These are phyloP conservation scores for Synanthedon formicaeformis DNA, from an alignment of 2,888 invertebrate genomes.

Conservation along the genomic window DNA sequence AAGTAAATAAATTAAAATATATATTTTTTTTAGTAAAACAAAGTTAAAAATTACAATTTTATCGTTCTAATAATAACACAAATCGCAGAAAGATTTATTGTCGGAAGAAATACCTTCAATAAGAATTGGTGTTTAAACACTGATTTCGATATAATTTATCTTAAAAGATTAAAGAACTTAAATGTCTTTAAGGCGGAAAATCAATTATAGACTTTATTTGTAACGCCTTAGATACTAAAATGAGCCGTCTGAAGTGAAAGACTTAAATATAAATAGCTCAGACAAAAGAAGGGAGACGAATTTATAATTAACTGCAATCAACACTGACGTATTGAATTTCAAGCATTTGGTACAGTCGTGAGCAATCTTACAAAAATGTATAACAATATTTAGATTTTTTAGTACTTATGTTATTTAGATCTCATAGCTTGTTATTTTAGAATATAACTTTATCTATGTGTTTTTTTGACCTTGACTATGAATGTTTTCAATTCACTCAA, in stretches of 20 bases:
- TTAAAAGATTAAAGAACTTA: conserved; percentile 45
- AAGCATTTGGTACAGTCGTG: conserved; percentile 42
- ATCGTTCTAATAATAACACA: conserved; percentile 8
- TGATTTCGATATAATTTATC: conserved; percentile 61
- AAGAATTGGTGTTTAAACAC: conserved; percentile 37
- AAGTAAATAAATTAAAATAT: too few species aligned
- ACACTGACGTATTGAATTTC: conserved; percentile 69
- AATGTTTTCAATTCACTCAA: too few species aligned
- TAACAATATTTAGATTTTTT: too few species aligned
- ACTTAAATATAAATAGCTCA: conserved; percentile 42
- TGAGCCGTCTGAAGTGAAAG: conserved; percentile 1
- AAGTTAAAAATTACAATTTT: too few species aligned
- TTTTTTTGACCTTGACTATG: too few species aligned
- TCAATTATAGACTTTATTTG: conserved; percentile 16
- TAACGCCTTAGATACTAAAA: conserved; percentile 7
- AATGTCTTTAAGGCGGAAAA: conserved; percentile 10
- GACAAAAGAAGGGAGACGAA: conserved; percentile 63
- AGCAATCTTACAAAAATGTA: too few species aligned
- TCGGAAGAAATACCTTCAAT: conserved; percentile 61
- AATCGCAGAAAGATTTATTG: conserved; percentile 48
- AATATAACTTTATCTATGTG: too few species aligned
- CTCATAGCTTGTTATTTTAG: too few species aligned
- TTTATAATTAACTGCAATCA: conserved; percentile 72
- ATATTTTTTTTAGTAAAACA: too few species aligned
- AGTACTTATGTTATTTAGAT: too few species aligned